Conservation (phyloP, 2,113 vertebrate species). For the Lichenostomus cassidix region DNA sequence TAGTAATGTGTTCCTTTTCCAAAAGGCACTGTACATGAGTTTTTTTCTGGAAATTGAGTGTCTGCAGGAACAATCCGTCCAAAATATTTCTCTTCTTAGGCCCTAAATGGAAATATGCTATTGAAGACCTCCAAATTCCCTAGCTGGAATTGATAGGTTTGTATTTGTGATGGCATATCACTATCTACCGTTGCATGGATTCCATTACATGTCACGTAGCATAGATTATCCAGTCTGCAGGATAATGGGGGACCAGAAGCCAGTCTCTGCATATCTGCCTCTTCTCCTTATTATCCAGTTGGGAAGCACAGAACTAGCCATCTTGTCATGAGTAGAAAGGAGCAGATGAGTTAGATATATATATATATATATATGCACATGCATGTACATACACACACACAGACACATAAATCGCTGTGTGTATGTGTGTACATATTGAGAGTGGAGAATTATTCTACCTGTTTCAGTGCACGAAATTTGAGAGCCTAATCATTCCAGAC, state of each 20-base stretch:
- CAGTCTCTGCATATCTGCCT: not conserved
- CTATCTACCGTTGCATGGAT: not conserved
- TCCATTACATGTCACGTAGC: not conserved
- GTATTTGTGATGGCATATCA: not conserved
- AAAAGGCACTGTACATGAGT: not conserved
- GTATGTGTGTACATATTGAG: not conserved
- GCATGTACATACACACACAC: accelerated
- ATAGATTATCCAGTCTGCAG: not conserved
- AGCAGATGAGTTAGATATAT: not conserved
- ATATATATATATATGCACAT: too few species aligned
- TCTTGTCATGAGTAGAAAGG: not conserved
- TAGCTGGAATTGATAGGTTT: not conserved
- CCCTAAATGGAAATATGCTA: not conserved
- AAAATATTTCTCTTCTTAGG: not conserved
- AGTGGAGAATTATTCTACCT: not conserved
- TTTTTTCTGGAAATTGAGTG: not conserved
- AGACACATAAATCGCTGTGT: not conserved
- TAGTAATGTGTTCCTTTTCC: not conserved
- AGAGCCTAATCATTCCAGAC: not conserved
- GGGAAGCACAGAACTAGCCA: not conserved
- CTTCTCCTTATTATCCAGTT: not conserved
- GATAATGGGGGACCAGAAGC: not conserved
- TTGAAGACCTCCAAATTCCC: not conserved
- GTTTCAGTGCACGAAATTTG: not conserved
- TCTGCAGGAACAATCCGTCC: not conserved